Evolutionary conservation across 1,140 invertebrate species (phyloP).

Genomic region (Pseudoatta argentina): DNA sequence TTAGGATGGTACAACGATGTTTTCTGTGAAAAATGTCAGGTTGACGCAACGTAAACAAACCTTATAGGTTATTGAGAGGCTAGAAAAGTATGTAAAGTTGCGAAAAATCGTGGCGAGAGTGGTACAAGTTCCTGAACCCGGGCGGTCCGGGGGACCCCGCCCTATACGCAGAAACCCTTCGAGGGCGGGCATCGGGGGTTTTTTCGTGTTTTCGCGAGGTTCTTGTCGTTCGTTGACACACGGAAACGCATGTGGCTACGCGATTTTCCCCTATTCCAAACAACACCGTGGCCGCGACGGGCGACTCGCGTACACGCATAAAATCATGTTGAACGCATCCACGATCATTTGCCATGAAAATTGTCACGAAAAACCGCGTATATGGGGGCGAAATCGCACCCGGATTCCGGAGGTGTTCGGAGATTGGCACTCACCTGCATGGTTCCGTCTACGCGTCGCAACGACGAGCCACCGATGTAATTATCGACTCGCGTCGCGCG

Average conservation of each 20-base stretch:
- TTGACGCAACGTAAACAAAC: conserved; percentile 89
- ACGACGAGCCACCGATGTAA: conserved; percentile 64
- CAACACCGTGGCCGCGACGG: conserved; percentile 76
- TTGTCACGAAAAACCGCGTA: conserved; percentile 39
- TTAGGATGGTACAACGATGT: conserved; percentile 86
- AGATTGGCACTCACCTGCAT: conserved; percentile 84
- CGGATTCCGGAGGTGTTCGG: conserved; percentile 61
- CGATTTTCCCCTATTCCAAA: conserved; percentile 83
- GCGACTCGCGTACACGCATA: conserved; percentile 50
- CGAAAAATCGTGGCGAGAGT: conserved; percentile 73
- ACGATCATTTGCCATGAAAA: conserved; percentile 1
- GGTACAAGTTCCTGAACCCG: conserved; percentile 69
- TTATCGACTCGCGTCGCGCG: conserved; percentile 33
- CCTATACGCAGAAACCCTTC: conserved; percentile 73
- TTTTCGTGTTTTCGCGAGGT: conserved; percentile 72
- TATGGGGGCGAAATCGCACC: conserved; percentile 61
- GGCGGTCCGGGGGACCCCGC: conserved; percentile 75
- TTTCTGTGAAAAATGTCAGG: conserved; percentile 87
- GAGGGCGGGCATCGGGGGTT: conserved; percentile 60
- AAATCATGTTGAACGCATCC: conserved; percentile 2
- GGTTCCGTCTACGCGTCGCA: conserved; percentile 84
- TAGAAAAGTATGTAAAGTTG: conserved; percentile 75
- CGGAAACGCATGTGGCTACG: conserved; percentile 76
- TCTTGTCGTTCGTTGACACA: conserved; percentile 59
- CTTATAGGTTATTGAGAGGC: conserved; percentile 83